Conservation (phyloP, 2,113 vertebrate species). For the Calypte anna region DNA sequence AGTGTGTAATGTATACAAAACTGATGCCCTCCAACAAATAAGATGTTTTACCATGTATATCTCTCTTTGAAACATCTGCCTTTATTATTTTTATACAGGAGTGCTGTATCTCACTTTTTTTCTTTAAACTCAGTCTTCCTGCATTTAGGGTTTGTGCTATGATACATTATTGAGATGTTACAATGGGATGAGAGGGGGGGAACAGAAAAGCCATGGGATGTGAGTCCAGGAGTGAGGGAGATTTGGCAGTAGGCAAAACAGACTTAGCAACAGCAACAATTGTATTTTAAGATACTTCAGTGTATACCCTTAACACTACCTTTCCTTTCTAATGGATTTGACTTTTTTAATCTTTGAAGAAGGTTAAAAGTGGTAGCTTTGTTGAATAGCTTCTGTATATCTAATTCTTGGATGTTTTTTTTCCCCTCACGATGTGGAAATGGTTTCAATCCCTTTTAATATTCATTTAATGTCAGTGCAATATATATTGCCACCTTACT, state of each 20-base stretch:
- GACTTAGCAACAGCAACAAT: neutral
- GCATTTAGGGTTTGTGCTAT: neutral
- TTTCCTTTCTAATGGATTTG: constrained; percentile 9
- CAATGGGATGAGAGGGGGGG: neutral
- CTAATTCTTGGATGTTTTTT: constrained; percentile 31
- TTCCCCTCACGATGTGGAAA: constrained; percentile 38
- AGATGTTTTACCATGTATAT: neutral
- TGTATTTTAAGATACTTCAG: neutral
- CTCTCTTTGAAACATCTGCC: neutral
- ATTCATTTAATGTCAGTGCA: constrained; percentile 74
- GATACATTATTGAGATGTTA: neutral
- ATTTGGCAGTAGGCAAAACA: neutral
- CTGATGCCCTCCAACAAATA: neutral
- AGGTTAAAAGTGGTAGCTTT: constrained; percentile 46
- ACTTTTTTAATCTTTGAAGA: constrained; percentile 39
- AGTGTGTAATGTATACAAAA: neutral
- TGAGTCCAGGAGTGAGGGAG: neutral
- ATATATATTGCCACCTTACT: constrained; percentile 74
- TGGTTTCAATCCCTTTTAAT: constrained; percentile 72
- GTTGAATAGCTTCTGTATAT: neutral
- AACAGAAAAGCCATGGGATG: neutral
- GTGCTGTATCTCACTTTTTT: neutral
- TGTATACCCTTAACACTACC: neutral
- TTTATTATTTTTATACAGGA: constrained; percentile 15
- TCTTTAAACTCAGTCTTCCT: neutral